phyloP scores from a whole-genome alignment of 2,888 invertebrate genomes.

The Hemithea aestivaria region DNA sequence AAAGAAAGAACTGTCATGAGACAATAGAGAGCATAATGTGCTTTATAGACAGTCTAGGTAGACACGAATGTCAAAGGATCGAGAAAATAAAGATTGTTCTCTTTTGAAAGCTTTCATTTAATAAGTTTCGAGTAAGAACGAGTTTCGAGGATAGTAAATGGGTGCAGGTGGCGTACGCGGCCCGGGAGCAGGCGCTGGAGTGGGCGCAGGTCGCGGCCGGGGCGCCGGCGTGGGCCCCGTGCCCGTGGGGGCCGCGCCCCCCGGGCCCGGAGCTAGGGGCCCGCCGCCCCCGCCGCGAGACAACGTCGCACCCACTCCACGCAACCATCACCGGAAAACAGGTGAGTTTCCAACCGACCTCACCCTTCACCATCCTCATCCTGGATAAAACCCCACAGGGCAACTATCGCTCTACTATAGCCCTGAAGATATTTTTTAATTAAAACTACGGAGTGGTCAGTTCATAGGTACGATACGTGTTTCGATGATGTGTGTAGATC shows the following conservation, averaged over 20 bases:
- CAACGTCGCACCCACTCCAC: constrained; percentile 72
- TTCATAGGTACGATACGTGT: constrained; percentile 26
- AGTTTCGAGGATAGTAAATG: constrained; percentile 7
- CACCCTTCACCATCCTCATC: constrained; percentile 13
- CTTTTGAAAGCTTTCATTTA: too few relatives aligned
- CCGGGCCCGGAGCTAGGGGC: constrained; percentile 89
- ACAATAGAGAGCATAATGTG: too few relatives aligned
- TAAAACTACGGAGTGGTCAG: constrained; percentile 35
- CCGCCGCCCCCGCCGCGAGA: constrained; percentile 93
- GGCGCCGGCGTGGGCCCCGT: constrained; percentile 40
- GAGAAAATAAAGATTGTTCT: too few relatives aligned
- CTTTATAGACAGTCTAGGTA: too few relatives aligned
- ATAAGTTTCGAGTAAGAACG: too few relatives aligned
- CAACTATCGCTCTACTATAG: constrained; percentile 17
- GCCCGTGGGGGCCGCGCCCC: constrained; percentile 41
- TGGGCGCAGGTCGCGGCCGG: constrained; percentile 34
- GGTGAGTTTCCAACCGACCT: constrained; percentile 48
- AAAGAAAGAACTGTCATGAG: too few relatives aligned
- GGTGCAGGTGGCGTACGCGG: constrained; percentile 34
- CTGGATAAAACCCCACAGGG: constrained; percentile 9
- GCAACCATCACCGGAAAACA: constrained; percentile 71
- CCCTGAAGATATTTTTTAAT: constrained; percentile 33
- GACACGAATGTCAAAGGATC: too few relatives aligned
- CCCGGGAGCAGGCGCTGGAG: constrained; percentile 39
- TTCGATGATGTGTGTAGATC: neutral